Conservation (phyloP, 2,888 invertebrate genomes). For the Cephus sareptanus region DNA sequence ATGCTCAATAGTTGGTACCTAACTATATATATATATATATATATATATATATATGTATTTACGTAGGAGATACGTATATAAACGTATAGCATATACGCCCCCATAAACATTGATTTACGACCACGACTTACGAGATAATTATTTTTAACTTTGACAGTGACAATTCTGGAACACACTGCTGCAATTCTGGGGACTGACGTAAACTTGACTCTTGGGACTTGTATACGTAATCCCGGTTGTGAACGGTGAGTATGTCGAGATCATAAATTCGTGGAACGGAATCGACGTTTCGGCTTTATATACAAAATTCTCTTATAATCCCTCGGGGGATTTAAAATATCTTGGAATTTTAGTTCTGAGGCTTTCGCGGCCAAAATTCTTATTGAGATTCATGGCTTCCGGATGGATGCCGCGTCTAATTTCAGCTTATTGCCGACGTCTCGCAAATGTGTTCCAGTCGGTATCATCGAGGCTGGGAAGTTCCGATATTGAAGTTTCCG, state of each 20-base stretch:
- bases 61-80: not conserved
- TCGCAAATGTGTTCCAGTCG: too few species aligned
- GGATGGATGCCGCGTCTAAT: too few species aligned
- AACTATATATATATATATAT: not conserved
- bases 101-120: not conserved
- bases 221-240: not conserved
- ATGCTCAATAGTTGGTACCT: not conserved
- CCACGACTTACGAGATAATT: not conserved
- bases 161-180: not conserved
- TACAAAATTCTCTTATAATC: not conserved
- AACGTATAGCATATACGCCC: not conserved
- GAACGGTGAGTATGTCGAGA: not conserved
- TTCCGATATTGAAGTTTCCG: too few species aligned
- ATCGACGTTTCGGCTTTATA: not conserved
- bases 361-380: too few species aligned
- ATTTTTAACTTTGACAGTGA: slow-evolving; percentile 1
- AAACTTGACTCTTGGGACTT: not conserved
- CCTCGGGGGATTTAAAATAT: not conserved
- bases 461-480: too few species aligned
- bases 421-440: too few species aligned
- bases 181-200: not conserved
- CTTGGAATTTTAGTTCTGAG: not conserved
- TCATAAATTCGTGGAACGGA: not conserved
- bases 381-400: too few species aligned
- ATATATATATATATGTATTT: not conserved